Conservation (phyloP, 2,888 invertebrate genomes). For the Nomada ruficornis region DNA sequence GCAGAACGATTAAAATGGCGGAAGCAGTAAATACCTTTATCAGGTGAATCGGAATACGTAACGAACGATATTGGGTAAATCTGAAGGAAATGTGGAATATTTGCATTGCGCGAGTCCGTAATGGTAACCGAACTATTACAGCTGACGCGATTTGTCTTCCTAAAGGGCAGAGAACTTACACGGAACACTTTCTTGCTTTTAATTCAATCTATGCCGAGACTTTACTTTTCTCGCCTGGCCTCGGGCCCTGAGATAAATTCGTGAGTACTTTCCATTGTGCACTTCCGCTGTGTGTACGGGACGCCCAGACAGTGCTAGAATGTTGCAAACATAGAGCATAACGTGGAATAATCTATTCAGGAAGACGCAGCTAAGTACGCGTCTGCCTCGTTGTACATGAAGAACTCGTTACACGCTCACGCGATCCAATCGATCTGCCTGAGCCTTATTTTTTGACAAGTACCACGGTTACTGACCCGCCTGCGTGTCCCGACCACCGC, state of each 20-base stretch:
- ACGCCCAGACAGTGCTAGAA: not conserved
- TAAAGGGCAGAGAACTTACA: not conserved
- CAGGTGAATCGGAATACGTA: no score
- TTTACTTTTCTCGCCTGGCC: not conserved
- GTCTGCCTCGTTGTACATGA: slow-evolving; percentile 6
- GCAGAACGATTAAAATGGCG: no score
- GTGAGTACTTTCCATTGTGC: slow-evolving; percentile 26
- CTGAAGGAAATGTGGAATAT: not conserved
- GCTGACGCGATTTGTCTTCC: not conserved
- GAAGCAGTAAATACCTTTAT: no score
- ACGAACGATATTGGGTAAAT: no score
- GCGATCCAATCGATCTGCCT: slow-evolving; percentile 49
- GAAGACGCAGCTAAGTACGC: slow-evolving; percentile 19
- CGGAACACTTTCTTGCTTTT: not conserved
- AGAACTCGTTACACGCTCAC: slow-evolving; percentile 10
- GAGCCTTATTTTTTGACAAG: slow-evolving; percentile 59
- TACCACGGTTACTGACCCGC: slow-evolving; percentile 27
- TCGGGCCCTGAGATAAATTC: slow-evolving; percentile 18
- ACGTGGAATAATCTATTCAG: slow-evolving; percentile 38
- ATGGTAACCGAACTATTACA: not conserved
- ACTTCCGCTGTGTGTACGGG: slow-evolving; percentile 16
- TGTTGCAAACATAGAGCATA: slow-evolving; percentile 7
- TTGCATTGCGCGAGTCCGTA: not conserved
- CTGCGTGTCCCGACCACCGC: slow-evolving; percentile 16
- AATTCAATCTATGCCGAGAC: slow-evolving; percentile 21